phyloP scores from a whole-genome alignment of 2,797 vertebrate species.

The Karalla daura region DNA sequence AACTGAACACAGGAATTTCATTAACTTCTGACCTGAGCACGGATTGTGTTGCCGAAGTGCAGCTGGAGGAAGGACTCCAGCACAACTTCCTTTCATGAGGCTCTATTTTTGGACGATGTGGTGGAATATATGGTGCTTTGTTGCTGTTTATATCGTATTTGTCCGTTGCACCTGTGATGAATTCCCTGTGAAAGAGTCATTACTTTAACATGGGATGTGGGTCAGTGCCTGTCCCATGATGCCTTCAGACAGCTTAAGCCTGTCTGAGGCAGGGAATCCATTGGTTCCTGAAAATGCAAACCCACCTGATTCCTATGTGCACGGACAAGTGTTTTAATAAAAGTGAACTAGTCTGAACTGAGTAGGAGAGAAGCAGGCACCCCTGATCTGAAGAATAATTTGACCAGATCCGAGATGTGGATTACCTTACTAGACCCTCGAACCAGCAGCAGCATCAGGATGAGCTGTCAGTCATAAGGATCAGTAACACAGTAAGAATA shows the following conservation, averaged over 20 bases:
- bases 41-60: conserved; percentile 67
- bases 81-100: conserved; percentile 18
- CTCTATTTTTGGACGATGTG: conserved; percentile 9
- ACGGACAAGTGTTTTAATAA: too few species aligned
- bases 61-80: conserved; percentile 41
- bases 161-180: too few species aligned
- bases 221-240: too few species aligned
- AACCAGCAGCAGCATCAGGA: conserved; percentile 2
- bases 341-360: too few species aligned
- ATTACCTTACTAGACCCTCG: background rate
- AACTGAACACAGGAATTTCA: conserved; percentile 86
- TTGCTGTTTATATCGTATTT: conserved; percentile 4
- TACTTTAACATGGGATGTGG: too few species aligned
- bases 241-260: too few species aligned
- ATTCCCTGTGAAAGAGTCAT: background rate
- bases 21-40: conserved; percentile 85
- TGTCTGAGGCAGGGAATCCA: too few species aligned
- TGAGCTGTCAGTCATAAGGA: background rate
- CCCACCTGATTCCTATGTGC: too few species aligned
- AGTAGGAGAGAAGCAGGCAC: background rate
- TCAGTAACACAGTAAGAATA: background rate
- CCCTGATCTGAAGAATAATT: conserved; percentile 6
- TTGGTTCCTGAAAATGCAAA: too few species aligned
- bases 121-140: background rate
- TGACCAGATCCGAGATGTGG: background rate